Percentiles rank a stretch among this genome's conserved stretches.
phyloP scores from a whole-genome alignment of 2,797 vertebrate species.

The Hoplostethus mediterraneus region DNA sequence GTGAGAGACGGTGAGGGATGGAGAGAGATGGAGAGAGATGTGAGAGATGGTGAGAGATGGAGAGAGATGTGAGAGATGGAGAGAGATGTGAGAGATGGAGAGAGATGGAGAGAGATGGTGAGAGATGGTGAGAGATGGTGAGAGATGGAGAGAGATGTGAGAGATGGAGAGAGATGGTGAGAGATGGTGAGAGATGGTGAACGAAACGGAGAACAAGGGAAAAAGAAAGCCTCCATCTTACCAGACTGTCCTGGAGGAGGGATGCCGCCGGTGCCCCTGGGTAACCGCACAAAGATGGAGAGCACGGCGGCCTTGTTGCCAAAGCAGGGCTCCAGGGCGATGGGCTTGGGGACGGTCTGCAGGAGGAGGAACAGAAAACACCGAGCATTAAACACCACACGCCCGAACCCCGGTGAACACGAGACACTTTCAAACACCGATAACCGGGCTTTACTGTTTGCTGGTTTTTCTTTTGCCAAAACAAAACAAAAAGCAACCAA shows the following conservation, averaged over 20 bases:
- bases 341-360: constrained; percentile 96
- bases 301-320: constrained; percentile 98
- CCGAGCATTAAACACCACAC: constrained; percentile 50
- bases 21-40: no score
- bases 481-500: constrained; percentile 19
- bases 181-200: no score
- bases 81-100: no score
- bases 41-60: no score
- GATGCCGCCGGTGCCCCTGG: constrained; percentile 93
- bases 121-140: no score
- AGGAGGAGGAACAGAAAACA: neutral
- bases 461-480: constrained; percentile 60
- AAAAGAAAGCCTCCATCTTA: constrained; percentile 71
- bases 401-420: constrained; percentile 48
- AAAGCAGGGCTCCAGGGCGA: constrained; percentile 96
- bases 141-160: no score
- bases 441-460: constrained; percentile 57
- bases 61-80: no score
- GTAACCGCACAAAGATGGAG: constrained; percentile 96
- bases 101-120: no score
- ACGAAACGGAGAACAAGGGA: constrained; percentile 4
- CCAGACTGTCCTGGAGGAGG: constrained; percentile 98
- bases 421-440: constrained; percentile 35
- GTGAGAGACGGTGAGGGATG: no score
- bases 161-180: no score